Evolutionary conservation across 1,140 invertebrate genomes (phyloP).

Genomic region (Lordiphosa clarofinis): DNA sequence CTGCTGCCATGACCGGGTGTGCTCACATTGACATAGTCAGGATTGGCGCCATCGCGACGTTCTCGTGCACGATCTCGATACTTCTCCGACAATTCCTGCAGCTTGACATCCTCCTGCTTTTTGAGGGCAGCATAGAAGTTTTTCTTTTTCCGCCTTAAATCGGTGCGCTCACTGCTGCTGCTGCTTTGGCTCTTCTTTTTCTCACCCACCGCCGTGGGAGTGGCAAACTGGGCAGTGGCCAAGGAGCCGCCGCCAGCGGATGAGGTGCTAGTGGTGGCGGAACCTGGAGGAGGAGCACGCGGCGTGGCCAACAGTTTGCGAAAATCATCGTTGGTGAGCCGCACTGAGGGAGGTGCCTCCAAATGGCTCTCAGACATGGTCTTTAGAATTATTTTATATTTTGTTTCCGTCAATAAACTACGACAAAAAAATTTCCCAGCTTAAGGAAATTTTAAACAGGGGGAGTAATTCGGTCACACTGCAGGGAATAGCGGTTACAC

Average conservation of each 20-base stretch:
- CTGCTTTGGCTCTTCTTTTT: constrained; percentile 68
- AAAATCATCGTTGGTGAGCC: constrained; percentile 98
- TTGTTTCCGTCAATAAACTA: no score
- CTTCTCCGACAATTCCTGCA: constrained; percentile 96
- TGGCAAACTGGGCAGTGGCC: constrained; percentile 73
- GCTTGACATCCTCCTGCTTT: constrained; percentile 96
- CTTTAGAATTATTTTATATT: not conserved
- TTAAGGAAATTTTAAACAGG: no score
- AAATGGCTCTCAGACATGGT: constrained; percentile 62
- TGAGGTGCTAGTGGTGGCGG: constrained; percentile 79
- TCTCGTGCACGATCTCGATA: constrained; percentile 97
- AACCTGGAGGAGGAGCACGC: constrained; percentile 81
- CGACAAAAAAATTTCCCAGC: no score
- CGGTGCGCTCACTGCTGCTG: constrained; percentile 83
- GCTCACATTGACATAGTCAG: constrained; percentile 91
- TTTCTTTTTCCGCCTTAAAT: constrained; percentile 90
- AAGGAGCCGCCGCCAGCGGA: constrained; percentile 46
- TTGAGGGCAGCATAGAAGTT: constrained; percentile 96
- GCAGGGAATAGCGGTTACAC: no score
- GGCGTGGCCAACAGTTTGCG: constrained; percentile 97
- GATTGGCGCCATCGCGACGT: constrained; percentile 91
- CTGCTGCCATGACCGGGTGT: constrained; percentile 81
- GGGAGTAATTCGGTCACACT: no score
- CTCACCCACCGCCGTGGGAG: constrained; percentile 80
- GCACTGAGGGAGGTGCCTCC: constrained; percentile 82